Percentiles rank a stretch among this genome's conserved stretches.
Evolutionary conservation across 37 sponge, comb jelly and placozoan species (phyloP).

Genomic region (Cladorhizidae sp.): DNA sequence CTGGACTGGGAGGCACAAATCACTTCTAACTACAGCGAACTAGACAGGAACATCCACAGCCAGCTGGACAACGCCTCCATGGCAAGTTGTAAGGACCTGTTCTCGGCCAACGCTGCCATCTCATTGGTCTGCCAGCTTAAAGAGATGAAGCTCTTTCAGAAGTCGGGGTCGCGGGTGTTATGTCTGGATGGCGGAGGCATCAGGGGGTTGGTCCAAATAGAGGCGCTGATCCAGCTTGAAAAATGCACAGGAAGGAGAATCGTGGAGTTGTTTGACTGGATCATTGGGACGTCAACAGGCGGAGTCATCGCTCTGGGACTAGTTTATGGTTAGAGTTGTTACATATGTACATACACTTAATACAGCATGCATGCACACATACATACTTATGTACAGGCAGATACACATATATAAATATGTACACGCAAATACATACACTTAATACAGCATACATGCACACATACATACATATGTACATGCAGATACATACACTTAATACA

Average conservation of each 20-base stretch:
- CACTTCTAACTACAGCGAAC: conserved; percentile 14
- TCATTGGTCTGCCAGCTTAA: conserved; percentile 16
- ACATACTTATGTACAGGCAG: no score
- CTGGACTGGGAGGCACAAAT: conserved; percentile 14
- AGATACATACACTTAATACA: no score
- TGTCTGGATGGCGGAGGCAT: conserved; percentile 72
- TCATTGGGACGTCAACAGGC: conserved; percentile 65
- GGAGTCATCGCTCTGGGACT: conserved; percentile 61
- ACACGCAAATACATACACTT: no score
- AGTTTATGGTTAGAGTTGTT: conserved; percentile 48
- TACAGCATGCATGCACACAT: no score
- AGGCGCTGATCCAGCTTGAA: conserved; percentile 51
- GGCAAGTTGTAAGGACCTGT: background rate
- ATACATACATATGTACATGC: no score
- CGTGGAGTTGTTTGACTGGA: conserved; percentile 70
- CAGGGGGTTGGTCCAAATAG: conserved; percentile 57
- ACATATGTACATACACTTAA: no score
- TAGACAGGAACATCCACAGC: conserved; percentile 8
- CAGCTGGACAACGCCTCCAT: background rate
- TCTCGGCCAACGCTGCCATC: conserved; percentile 9
- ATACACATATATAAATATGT: no score
- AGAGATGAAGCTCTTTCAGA: conserved; percentile 24
- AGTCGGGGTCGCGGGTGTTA: conserved; percentile 41
- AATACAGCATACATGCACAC: no score
- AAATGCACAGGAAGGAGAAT: conserved; percentile 51